phyloP scores from a whole-genome alignment of 2,797 vertebrate species.

The Pseudochromis fuscus region DNA sequence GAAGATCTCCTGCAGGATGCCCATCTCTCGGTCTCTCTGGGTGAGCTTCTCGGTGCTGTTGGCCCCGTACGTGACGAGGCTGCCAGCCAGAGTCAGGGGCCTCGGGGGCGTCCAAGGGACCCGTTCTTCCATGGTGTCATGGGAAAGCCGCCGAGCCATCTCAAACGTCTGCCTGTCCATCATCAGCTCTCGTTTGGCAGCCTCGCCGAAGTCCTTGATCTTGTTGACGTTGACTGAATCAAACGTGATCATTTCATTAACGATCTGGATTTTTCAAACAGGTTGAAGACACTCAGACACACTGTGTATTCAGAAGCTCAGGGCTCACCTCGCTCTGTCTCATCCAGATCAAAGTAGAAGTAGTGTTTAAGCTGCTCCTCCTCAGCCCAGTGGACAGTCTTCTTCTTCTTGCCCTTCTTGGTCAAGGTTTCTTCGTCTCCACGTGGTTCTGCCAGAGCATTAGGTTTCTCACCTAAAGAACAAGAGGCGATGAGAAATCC shows the following conservation, averaged over 20 bases:
- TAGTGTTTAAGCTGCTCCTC: slow-evolving; percentile 92
- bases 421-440: slow-evolving; percentile 87
- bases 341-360: slow-evolving; percentile 95
- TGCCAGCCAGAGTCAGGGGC: slow-evolving; percentile 84
- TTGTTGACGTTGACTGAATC: slow-evolving; percentile 95
- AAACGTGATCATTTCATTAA: background rate
- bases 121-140: slow-evolving; percentile 95
- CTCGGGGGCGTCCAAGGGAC: slow-evolving; percentile 90
- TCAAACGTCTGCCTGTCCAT: slow-evolving; percentile 95
- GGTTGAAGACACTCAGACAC: background rate
- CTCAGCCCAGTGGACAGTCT: slow-evolving; percentile 93
- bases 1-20: slow-evolving; percentile 96
- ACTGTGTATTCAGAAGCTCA: background rate
- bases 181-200: slow-evolving; percentile 94
- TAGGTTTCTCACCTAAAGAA: slow-evolving; percentile 79
- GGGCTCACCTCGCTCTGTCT: slow-evolving; percentile 91
- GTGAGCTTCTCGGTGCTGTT: slow-evolving; percentile 92
- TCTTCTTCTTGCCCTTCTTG: slow-evolving; percentile 94
- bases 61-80: slow-evolving; percentile 86
- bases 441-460: slow-evolving; percentile 86
- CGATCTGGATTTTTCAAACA: accelerated
- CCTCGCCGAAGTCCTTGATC: slow-evolving; percentile 96
- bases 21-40: slow-evolving; percentile 94
- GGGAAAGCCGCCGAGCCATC: slow-evolving; percentile 92
- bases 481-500: background rate